Base-by-base conservation (phyloP, 2,888 invertebrate genomes). In the Lasioglossum zephyrum region DNA sequence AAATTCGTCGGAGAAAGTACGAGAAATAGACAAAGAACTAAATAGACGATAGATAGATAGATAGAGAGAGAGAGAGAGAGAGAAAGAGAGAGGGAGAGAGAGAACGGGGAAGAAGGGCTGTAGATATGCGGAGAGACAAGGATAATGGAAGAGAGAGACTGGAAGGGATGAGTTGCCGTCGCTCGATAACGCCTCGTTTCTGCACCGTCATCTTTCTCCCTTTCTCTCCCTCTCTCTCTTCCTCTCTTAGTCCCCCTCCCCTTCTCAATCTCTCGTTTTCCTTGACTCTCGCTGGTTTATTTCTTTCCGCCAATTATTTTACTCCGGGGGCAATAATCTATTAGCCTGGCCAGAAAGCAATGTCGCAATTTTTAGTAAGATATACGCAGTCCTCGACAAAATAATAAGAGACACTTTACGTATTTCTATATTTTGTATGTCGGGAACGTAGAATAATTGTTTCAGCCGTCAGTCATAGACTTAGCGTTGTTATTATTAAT, bases 181-280 rank as follows among this genome's bases (percentile, higher is more conserved):
- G 93, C 92, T 93, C 93, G 92, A 93, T 93, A 93, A 93, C 89
- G 92, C 90, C 87, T 86, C 85, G 90, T 90, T 87, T 86, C 89
- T 83, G 87, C 86, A 86, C 89, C 90, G 84, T 90, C 88, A 85
- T 89, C 89, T 76, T 75, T 22, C 78, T 69, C 53, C 63, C 74
- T 82, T 66, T 44, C 75, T 76, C 13, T 81, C 75, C 4, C 11
- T 4, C 13, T 26, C 16, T 63, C 26, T 63, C 2, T 63, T 5
- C 13, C 60, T 26, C 57, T 57, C 90, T 86, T 79, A 16, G 90
- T 86, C 31, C 18, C n/a, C 73, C 76, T 26, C 41, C 60, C 9
- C 8, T 8, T 4, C 8, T n/a, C 60, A n/a, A 66, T 36, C 66
- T 60, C 69, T 73, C 57, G 36, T 13, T 44, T 49, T 49, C 31